Conservation (phyloP, 2,888 invertebrate genomes). For the Hemithea aestivaria region DNA sequence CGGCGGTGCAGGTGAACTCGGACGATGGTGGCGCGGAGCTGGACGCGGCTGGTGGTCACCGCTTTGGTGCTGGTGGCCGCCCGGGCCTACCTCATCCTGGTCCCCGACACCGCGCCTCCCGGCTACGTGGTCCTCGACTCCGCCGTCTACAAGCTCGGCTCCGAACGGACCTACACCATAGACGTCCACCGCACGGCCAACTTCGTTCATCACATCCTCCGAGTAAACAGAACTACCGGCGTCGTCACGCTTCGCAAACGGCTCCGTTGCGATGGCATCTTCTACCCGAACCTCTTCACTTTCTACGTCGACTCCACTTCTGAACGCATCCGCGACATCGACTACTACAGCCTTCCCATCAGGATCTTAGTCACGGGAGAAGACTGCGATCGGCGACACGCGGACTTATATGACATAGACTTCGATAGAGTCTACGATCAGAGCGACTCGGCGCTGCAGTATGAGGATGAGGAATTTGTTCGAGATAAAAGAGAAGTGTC, state of each 20-base stretch:
- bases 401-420: conserved; percentile 80
- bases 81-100: conserved; percentile 77
- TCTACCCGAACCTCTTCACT: conserved; percentile 91
- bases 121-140: conserved; percentile 87
- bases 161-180: conserved; percentile 87
- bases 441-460: conserved; percentile 65
- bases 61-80: conserved; percentile 49
- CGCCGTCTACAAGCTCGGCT: conserved; percentile 88
- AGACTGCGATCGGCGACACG: conserved; percentile 82
- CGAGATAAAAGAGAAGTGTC: conserved; percentile 63
- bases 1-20: conserved; percentile 66
- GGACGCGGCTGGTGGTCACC: conserved; percentile 50
- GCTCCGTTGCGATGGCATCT: conserved; percentile 88
- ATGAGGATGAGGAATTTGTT: conserved; percentile 60
- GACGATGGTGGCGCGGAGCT: conserved; percentile 45
- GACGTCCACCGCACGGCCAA: conserved; percentile 89
- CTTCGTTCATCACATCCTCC: conserved; percentile 88
- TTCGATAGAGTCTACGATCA: conserved; percentile 78
- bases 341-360: conserved; percentile 89
- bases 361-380: conserved; percentile 86
- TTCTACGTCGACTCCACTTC: conserved; percentile 92
- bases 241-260: conserved; percentile 85
- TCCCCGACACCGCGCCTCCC: conserved; percentile 79
- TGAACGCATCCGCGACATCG: conserved; percentile 86
- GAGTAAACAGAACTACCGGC: conserved; percentile 86